Percentiles rank a stretch among this genome's conserved stretches.
Evolutionary conservation across 2,113 vertebrate species (phyloP).

Genomic region (Pterocles orientalis): DNA sequence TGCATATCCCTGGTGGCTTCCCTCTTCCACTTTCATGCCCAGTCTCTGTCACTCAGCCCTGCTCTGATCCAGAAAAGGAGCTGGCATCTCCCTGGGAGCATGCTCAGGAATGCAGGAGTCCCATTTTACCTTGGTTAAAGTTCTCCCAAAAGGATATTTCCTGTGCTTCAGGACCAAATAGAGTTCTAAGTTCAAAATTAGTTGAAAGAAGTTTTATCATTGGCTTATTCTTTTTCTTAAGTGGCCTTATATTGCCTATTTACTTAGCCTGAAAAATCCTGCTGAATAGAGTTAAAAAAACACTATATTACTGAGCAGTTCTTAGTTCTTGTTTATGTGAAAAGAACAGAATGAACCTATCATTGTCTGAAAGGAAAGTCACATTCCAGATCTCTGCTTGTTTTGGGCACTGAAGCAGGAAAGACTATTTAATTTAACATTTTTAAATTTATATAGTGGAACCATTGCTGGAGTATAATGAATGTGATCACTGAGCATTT

Average conservation of each 20-base stretch:
- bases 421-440: constrained; percentile 22
- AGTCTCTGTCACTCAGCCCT: neutral
- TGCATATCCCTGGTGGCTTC: neutral
- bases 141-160: neutral
- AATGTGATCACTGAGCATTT: neutral
- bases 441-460: neutral
- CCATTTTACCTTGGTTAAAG: neutral
- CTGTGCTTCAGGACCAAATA: neutral
- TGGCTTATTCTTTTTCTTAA: neutral
- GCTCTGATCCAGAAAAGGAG: neutral
- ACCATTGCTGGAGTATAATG: neutral
- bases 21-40: neutral
- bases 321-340: constrained; percentile 32
- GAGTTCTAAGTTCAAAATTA: neutral
- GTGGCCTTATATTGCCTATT: constrained; percentile 17
- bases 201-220: neutral
- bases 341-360: neutral
- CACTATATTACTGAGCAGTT: constrained; percentile 18
- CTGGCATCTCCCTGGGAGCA: neutral
- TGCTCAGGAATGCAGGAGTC: neutral
- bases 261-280: constrained; percentile 38
- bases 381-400: constrained; percentile 54
- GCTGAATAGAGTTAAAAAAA: constrained; percentile 45
- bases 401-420: constrained; percentile 37
- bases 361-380: constrained; percentile 34